Evolutionary conservation across 2,797 vertebrate species (phyloP), one percentile per base, ranked within the genome.

Genomic region (Protosalanx chinensis): DNA sequence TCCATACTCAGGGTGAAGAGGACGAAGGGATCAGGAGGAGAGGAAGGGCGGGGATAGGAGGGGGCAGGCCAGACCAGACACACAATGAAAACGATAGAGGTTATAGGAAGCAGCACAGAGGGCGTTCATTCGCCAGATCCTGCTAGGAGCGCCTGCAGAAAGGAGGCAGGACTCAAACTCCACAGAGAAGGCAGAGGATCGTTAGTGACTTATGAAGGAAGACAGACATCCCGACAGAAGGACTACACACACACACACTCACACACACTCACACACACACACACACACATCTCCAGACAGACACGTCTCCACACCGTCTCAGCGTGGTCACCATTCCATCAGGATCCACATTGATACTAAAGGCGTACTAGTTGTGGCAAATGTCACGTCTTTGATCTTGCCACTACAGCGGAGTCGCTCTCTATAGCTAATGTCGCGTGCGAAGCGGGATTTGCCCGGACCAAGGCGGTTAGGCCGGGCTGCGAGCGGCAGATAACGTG

Each of bases 331-430:
- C 35, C 18, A 74, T 68, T 68, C 60, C 79, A 76, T 68, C 59
- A 18, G 67, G 61, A 70, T 69, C 41, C 10, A 12, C 2, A 80
- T 81, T 6, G 76, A 76, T 90, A 88, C 86, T 86, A 46, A 46
- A 46, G 84, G 84, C 57, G 72, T 61, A 68, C 33, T 12, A 23
- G 69, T 82, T 79, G 79, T 1, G 23, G 51, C 84, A 90, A 91
- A 90, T 89, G 90, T 88, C 86, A 86, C 0, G 81, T 83, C 86
- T 89, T 90, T 90, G 84, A 90, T 91, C 80, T 80, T 72, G 65
- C 79, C 46, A 83, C 84, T 79, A 67, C 81, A 79, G 75, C 81
- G 80, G 74, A 81, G 59, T 79, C 61, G 77, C 81, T 63, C 79
- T 71, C 81, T 71, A 79, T 79, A 73, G 84, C 77, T 46, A 33